A percentile compares a stretch with the other conserved stretches of the same genome.
phyloP scores from a whole-genome alignment of 2,797 vertebrate species.

The Lacerta agilis region DNA sequence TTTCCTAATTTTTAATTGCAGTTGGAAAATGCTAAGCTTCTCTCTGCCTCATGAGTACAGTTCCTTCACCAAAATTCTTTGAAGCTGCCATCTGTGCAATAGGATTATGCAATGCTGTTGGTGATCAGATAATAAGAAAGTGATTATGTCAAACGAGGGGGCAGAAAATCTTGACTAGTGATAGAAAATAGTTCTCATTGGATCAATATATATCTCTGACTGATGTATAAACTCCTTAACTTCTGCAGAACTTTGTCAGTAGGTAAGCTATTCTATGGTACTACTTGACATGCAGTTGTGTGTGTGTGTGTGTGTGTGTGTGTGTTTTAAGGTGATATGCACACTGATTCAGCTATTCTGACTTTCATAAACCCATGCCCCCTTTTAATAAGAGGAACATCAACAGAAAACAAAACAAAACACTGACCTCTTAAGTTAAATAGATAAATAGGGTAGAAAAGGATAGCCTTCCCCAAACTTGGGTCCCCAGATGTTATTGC shows the following conservation, averaged over 20 bases:
- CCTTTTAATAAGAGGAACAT: too few species aligned
- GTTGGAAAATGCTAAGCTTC: neutral
- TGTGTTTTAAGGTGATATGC: neutral
- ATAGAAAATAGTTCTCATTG: neutral
- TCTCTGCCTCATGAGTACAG: neutral
- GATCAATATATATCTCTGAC: neutral
- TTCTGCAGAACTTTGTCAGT: neutral
- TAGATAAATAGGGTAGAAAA: too few species aligned
- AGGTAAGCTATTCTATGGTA: neutral
- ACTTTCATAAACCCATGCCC: neutral
- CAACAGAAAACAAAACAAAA: too few species aligned
- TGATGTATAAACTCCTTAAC: neutral
- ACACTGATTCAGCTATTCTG: neutral
- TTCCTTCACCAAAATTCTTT: neutral
- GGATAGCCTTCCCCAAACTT: too few species aligned
- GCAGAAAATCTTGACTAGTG: neutral
- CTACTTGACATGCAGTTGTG: neutral
- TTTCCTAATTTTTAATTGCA: constrained; percentile 6
- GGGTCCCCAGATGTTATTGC: too few species aligned
- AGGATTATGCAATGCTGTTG: neutral
- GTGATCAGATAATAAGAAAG: neutral
- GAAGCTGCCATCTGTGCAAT: constrained; percentile 8
- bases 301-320: too few species aligned
- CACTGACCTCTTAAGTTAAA: too few species aligned
- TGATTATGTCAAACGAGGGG: neutral